Percentiles rank a stretch among this genome's conserved stretches.
These are phyloP conservation scores for Paracanthobrama guichenoti DNA, from an alignment of 2,113 vertebrate genomes.

Conservation along the genomic window DNA sequence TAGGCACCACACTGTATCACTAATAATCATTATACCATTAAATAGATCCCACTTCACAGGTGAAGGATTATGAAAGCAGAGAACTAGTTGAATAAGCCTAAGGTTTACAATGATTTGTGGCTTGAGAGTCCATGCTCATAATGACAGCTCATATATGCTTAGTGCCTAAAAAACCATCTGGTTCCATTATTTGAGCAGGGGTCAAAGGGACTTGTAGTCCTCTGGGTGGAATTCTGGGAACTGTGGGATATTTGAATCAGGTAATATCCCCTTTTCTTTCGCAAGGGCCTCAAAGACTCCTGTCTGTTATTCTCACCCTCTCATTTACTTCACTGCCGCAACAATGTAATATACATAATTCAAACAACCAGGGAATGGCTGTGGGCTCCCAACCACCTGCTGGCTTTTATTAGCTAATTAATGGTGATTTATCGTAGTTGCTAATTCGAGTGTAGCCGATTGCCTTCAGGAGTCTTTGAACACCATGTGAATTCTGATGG, in stretches of 20 bases:
- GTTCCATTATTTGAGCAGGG: constrained; percentile 72
- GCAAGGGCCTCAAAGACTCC: constrained; percentile 65
- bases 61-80: constrained; percentile 27
- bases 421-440: constrained; percentile 95
- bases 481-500: constrained; percentile 88
- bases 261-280: constrained; percentile 65
- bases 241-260: constrained; percentile 73
- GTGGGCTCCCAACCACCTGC: constrained; percentile 92
- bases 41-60: constrained; percentile 8
- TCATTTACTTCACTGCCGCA: constrained; percentile 80
- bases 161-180: constrained; percentile 58
- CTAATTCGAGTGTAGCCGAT: constrained; percentile 89
- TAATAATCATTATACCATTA: constrained; percentile 4
- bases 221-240: constrained; percentile 75
- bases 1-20: neutral
- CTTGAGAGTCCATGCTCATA: constrained; percentile 69
- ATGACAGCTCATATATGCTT: constrained; percentile 73
- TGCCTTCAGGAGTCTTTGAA: constrained; percentile 89
- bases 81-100: neutral
- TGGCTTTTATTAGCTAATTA: constrained; percentile 98
- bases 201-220: constrained; percentile 82
- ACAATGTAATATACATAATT: constrained; percentile 91
- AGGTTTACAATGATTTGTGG: constrained; percentile 39
- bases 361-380: constrained; percentile 91
- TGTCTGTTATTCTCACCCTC: constrained; percentile 76